Evolutionary conservation across 2,888 invertebrate genomes (phyloP), one percentile per base, ranked within the genome.

Genomic region (Lepidonotus clava): DNA sequence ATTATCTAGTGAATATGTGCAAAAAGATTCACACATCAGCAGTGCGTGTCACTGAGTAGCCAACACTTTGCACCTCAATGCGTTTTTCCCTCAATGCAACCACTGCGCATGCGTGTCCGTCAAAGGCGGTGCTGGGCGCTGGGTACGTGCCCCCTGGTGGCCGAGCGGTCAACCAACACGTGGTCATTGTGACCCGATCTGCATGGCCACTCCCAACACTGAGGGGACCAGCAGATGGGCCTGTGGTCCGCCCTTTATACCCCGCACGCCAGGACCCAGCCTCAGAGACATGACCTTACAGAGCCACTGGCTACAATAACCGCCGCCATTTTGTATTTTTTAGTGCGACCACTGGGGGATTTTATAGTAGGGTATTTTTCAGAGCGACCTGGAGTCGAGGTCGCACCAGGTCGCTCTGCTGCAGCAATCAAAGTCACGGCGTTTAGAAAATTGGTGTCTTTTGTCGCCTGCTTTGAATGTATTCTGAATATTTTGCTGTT

Each of bases 101-200:
- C n/a, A n/a, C 8, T 46, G 4, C 4, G 61, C n/a, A 61, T 11
- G 28, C n/a, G n/a, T n/a, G 61, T 61, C 21, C 61, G 61, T 61
- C 61, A 61, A 1, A 4, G 61, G 14, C 61, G 28, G 28, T 5
- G 24, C 2, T n/a, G n/a, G n/a, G n/a, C n/a, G n/a, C n/a, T n/a
- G n/a, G n/a, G n/a, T n/a, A n/a, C 28, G 11, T 32, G 61, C 61
- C 61, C 61, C 61, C 61, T 61, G 28, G 61, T 28, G 61, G 21
- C 61, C 28, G 24, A 11, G 28, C 28, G 61, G 61, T 61, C 61
- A 24, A 14, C 11, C 28, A 0, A 28, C 61, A 14, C 28, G 61
- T 24, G 2, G 53, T n/a, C 61, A n/a, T 61, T 61, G 71, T 71
- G 36, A 71, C 38, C 38, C 36, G 34, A 71, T 71, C 71, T 38